Conservation (phyloP, 2,797 vertebrate species). For the Hipposideros larvatus region DNA sequence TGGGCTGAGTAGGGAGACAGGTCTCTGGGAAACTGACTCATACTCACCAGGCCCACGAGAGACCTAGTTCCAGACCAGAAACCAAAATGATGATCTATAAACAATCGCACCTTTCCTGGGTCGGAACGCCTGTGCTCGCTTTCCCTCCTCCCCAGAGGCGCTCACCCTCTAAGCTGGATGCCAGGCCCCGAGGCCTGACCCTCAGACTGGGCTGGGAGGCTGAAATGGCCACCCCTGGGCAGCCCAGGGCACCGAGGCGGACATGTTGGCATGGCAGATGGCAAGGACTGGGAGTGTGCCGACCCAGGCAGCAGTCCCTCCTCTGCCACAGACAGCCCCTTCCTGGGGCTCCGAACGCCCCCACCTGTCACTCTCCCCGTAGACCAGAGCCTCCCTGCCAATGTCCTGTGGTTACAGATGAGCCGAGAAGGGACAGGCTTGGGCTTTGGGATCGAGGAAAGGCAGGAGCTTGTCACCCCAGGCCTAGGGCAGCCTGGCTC, state of each 20-base stretch:
- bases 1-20: too few relatives aligned
- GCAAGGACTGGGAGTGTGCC: rapidly evolving
- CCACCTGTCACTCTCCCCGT: not conserved
- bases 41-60: rapidly evolving
- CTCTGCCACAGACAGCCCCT: not conserved
- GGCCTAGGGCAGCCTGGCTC: not conserved
- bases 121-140: not conserved
- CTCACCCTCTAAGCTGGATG: not conserved
- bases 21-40: not conserved
- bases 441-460: not conserved
- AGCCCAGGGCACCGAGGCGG: rapidly evolving
- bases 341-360: not conserved
- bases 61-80: not conserved
- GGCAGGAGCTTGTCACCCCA: too few relatives aligned
- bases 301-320: not conserved
- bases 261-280: rapidly evolving
- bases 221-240: not conserved
- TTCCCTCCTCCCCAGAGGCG: not conserved
- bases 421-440: not conserved
- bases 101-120: not conserved
- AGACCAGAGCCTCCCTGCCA: not conserved
- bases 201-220: not conserved
- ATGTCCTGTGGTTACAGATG: not conserved
- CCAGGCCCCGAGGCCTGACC: not conserved
- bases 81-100: not conserved